Percentiles rank a stretch among this genome's conserved stretches.
Conservation (phyloP, 2,888 invertebrate genomes). For the Melinaea marsaeus region DNA sequence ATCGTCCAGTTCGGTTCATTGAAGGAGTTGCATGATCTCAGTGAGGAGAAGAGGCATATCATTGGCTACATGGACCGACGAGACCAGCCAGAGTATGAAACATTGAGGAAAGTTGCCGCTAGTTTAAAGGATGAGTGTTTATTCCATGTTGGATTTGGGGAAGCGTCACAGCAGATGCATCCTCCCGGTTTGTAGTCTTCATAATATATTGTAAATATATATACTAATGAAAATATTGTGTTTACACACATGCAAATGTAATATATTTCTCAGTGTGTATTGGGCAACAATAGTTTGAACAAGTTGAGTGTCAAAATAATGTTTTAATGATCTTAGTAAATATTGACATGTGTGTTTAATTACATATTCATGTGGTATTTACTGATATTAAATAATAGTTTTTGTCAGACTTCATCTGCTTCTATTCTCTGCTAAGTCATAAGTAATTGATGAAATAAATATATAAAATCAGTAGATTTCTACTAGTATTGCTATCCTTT, state of each 20-base stretch:
- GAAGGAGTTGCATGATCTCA: constrained; percentile 84
- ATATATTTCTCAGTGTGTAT: too few relatives aligned
- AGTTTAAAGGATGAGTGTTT: constrained; percentile 96
- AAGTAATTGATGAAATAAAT: not conserved
- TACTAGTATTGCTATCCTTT: too few relatives aligned
- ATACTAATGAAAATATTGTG: not conserved
- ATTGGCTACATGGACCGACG: constrained; percentile 93
- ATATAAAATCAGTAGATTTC: not conserved
- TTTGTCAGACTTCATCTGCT: not conserved
- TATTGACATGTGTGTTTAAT: too few relatives aligned
- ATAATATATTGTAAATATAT: too few relatives aligned
- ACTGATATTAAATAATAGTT: not conserved
- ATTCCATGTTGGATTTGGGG: constrained; percentile 95
- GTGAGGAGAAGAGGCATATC: constrained; percentile 89
- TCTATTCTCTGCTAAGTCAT: too few relatives aligned
- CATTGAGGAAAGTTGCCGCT: constrained; percentile 88
- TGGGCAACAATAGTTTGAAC: too few relatives aligned
- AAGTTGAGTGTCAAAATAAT: too few relatives aligned
- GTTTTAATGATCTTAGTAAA: too few relatives aligned
- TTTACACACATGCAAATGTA: too few relatives aligned
- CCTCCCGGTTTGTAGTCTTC: constrained; percentile 79
- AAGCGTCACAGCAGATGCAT: constrained; percentile 89
- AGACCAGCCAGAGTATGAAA: constrained; percentile 88
- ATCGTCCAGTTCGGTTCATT: constrained; percentile 86
- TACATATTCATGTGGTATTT: too few relatives aligned